A percentile compares a stretch with the other conserved stretches of the same genome.
These are phyloP conservation scores for Paralichthys olivaceus DNA, from an alignment of 2,113 vertebrate species.

Conservation along the genomic window DNA sequence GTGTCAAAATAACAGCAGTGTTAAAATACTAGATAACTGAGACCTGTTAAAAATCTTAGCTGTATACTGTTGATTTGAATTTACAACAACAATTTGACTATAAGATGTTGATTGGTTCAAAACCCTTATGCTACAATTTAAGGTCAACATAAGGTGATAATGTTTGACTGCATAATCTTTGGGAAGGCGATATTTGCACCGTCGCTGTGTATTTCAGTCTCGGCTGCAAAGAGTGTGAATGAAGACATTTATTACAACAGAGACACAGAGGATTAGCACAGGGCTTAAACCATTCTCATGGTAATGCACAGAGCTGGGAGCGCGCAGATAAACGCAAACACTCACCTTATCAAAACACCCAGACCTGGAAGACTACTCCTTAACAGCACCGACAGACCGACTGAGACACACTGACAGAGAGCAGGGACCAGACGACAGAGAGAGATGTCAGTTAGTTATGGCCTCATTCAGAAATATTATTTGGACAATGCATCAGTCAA, in stretches of 20 bases:
- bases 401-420: not conserved
- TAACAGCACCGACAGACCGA: conserved; percentile 44
- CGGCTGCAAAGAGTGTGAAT: conserved; percentile 61
- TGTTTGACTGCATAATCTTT: conserved; percentile 26
- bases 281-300: conserved; percentile 80
- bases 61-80: not conserved
- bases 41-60: not conserved
- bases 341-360: conserved; percentile 78
- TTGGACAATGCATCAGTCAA: conserved; percentile 43
- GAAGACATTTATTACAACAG: conserved; percentile 80
- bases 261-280: conserved; percentile 75
- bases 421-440: conserved; percentile 23
- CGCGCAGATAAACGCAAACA: conserved; percentile 76
- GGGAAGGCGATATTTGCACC: conserved; percentile 40
- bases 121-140: not conserved
- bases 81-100: not conserved
- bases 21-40: not conserved
- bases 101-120: not conserved
- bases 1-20: conserved; percentile 1
- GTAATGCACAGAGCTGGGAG: conserved; percentile 73
- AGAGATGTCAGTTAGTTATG: conserved; percentile 40
- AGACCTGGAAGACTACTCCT: conserved; percentile 68
- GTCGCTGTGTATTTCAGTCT: conserved; percentile 29
- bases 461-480: conserved; percentile 25
- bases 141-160: conserved; percentile 47